A percentile compares a stretch with the other conserved stretches of the same genome.
Conservation (phyloP, 1,140 invertebrate genomes). For the Brachionus angularis region DNA sequence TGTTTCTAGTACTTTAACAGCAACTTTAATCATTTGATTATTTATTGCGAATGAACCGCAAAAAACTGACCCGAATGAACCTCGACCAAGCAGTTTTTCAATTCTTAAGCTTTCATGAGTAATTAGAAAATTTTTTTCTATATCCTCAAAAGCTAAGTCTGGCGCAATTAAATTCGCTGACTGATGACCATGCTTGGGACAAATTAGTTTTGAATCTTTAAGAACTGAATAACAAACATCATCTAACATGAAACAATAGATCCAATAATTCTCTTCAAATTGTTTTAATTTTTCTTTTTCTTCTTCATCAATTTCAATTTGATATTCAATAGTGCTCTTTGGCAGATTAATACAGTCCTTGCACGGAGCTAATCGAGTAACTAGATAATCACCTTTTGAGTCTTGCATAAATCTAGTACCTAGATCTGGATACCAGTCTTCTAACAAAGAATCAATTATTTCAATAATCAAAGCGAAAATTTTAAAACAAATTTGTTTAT, state of each 20-base stretch:
- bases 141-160: slow-evolving; percentile 15
- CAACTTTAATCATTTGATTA: neutral
- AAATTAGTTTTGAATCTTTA: slow-evolving; percentile 31
- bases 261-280: slow-evolving; percentile 13
- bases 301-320: too few relatives aligned
- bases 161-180: neutral
- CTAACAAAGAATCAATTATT: slow-evolving; percentile 81
- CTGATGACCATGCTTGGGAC: slow-evolving; percentile 34
- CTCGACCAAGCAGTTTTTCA: slow-evolving; percentile 78
- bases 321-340: slow-evolving; percentile 52
- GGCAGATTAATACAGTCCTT: slow-evolving; percentile 67
- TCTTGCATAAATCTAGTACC: slow-evolving; percentile 95
- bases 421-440: slow-evolving; percentile 95
- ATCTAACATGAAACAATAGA: slow-evolving; percentile 41
- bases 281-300: neutral
- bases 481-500: slow-evolving; percentile 23
- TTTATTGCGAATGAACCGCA: slow-evolving; percentile 68
- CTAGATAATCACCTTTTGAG: slow-evolving; percentile 86
- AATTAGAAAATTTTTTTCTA: slow-evolving; percentile 66
- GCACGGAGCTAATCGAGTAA: slow-evolving; percentile 89
- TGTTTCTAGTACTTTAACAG: slow-evolving; percentile 31
- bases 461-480: slow-evolving; percentile 41
- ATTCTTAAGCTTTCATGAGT: slow-evolving; percentile 71
- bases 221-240: slow-evolving; percentile 41
- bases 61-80: slow-evolving; percentile 95